Evolutionary conservation across 2,888 invertebrate species (phyloP).

Genomic region (Scaeva pyrastri): DNA sequence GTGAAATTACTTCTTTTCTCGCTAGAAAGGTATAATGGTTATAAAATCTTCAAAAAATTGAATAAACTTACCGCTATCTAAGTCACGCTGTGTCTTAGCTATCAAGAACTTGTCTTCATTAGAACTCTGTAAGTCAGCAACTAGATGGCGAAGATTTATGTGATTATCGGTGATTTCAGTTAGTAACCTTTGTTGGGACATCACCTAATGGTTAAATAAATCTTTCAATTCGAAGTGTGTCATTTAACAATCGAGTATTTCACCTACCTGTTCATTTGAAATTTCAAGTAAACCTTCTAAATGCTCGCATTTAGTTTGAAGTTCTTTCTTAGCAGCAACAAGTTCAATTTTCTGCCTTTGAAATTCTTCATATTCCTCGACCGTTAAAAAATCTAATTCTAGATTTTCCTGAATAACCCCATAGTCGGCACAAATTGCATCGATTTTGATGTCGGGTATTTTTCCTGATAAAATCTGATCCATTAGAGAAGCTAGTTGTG

Average conservation of each 20-base stretch:
- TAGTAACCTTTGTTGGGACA: constrained; percentile 82
- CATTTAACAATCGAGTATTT: neutral
- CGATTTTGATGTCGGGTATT: constrained; percentile 73
- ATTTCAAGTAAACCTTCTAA: constrained; percentile 81
- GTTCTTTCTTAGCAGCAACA: constrained; percentile 76
- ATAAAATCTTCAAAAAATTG: neutral
- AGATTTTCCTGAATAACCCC: constrained; percentile 81
- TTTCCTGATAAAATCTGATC: constrained; percentile 79
- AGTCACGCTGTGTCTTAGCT: constrained; percentile 82
- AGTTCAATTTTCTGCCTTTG: constrained; percentile 76
- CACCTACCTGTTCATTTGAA: constrained; percentile 80
- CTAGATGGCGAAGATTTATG: constrained; percentile 82
- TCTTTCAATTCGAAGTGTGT: neutral
- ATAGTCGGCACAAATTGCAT: constrained; percentile 80
- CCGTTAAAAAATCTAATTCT: constrained; percentile 81
- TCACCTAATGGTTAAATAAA: constrained; percentile 76
- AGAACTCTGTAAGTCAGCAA: constrained; percentile 83
- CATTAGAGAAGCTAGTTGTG: constrained; percentile 79
- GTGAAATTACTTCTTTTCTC: constrained; percentile 79
- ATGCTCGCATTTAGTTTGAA: constrained; percentile 79
- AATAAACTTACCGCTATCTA: constrained; percentile 79
- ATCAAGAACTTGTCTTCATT: constrained; percentile 82
- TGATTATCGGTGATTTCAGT: constrained; percentile 83
- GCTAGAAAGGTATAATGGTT: constrained; percentile 75
- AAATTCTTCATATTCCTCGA: constrained; percentile 80